These are phyloP conservation scores for Semicossyphus pulcher DNA, from an alignment of 2,113 vertebrate genomes.

Conservation along the genomic window DNA sequence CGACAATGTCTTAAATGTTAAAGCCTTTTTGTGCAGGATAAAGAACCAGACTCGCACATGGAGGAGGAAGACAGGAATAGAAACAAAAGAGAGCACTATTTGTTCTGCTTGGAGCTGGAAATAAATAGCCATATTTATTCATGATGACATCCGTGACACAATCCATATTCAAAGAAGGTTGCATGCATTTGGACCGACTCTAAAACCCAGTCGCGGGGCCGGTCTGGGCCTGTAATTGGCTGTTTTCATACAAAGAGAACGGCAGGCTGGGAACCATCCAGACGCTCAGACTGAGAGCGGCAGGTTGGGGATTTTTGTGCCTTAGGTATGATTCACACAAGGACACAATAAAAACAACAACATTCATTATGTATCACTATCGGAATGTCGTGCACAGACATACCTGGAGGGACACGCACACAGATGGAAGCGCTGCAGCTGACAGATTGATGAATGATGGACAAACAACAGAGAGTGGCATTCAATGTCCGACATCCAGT, in stretches of 20 bases:
- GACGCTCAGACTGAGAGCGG: conserved; percentile 5
- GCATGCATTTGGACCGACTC: background rate
- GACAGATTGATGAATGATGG: background rate
- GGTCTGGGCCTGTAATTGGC: conserved; percentile 47
- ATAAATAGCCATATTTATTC: conserved; percentile 49
- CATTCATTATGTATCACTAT: conserved; percentile 4
- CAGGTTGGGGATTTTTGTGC: conserved; percentile 24
- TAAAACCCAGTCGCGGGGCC: background rate
- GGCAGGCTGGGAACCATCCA: conserved; percentile 19
- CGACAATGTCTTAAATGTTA: background rate
- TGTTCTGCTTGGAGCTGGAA: conserved; percentile 1
- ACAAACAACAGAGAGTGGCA: background rate
- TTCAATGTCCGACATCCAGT: background rate
- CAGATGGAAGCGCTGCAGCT: background rate
- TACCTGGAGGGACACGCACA: background rate
- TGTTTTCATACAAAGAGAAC: conserved; percentile 35
- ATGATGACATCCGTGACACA: conserved; percentile 43
- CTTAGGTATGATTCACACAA: conserved; percentile 25
- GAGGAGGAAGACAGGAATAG: background rate
- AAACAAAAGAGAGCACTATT: background rate
- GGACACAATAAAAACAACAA: conserved; percentile 35
- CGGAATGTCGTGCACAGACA: background rate
- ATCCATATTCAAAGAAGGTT: conserved; percentile 37
- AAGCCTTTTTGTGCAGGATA: no score
- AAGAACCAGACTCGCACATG: no score